These are phyloP conservation scores for Tolypeutes matacus DNA, from an alignment of 2,797 vertebrate genomes.

Conservation along the genomic window DNA sequence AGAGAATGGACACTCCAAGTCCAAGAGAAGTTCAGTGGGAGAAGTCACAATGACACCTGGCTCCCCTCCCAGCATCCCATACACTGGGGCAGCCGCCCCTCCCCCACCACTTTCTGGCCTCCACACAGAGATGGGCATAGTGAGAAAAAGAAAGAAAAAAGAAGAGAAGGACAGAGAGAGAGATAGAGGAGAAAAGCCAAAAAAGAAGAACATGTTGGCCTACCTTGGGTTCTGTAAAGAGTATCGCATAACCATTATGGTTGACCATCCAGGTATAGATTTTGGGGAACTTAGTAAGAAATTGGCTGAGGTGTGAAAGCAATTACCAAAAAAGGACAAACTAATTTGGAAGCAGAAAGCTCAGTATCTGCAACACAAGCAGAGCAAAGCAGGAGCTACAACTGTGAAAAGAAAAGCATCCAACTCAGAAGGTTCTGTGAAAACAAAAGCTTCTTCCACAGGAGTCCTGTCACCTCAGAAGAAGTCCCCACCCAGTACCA, in stretches of 20 bases:
- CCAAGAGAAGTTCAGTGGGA: slow-evolving; percentile 85
- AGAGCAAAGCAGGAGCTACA: slow-evolving; percentile 99
- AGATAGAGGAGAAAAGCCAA: slow-evolving; percentile 93
- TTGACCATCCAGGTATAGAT: slow-evolving; percentile 97
- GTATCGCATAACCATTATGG: no score
- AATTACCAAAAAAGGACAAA: slow-evolving; percentile 98
- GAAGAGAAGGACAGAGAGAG: slow-evolving; percentile 93
- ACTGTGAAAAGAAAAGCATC: slow-evolving; percentile 95
- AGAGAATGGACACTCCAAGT: slow-evolving; percentile 92
- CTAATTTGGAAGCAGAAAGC: slow-evolving; percentile 98
- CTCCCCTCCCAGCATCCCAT: slow-evolving; percentile 84
- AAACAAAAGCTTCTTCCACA: slow-evolving; percentile 90
- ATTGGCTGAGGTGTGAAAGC: slow-evolving; percentile 98
- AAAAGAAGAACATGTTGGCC: no score
- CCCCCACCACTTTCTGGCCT: slow-evolving; percentile 83
- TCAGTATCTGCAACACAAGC: slow-evolving; percentile 98
- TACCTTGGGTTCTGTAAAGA: no score
- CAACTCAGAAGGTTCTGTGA: slow-evolving; percentile 88
- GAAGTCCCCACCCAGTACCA: slow-evolving; percentile 88
- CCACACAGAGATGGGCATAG: slow-evolving; percentile 88
- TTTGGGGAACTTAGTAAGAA: slow-evolving; percentile 98
- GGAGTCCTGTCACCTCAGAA: slow-evolving; percentile 91
- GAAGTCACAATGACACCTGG: slow-evolving; percentile 80
- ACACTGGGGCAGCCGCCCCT: slow-evolving; percentile 60
- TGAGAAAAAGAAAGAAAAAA: slow-evolving; percentile 96